Percentiles rank a stretch among this genome's conserved stretches.
These are phyloP conservation scores for Pentalonia nigronervosa DNA, from an alignment of 1,140 invertebrate genomes.

Conservation along the genomic window DNA sequence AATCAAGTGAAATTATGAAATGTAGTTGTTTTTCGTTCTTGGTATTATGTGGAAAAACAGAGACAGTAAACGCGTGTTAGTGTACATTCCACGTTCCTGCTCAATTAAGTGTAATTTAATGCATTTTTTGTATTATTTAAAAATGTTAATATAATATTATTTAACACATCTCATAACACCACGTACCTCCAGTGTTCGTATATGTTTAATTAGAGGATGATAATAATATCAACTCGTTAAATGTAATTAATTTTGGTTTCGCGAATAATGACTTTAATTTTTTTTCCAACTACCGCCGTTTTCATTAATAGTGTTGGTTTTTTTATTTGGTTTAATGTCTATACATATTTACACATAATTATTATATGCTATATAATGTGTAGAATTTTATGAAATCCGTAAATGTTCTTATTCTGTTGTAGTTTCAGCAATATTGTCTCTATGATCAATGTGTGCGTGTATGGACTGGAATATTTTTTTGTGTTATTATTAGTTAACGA, in stretches of 20 bases:
- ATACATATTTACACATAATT: background rate
- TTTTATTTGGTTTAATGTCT: background rate
- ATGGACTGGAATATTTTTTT: background rate
- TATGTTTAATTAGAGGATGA: background rate
- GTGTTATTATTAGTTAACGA: background rate
- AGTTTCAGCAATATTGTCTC: background rate
- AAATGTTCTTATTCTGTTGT: background rate
- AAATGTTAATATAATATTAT: background rate
- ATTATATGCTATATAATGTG: background rate
- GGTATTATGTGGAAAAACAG: background rate
- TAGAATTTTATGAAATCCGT: background rate
- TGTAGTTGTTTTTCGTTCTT: background rate
- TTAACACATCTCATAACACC: background rate
- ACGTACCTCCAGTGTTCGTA: background rate
- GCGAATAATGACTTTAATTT: background rate
- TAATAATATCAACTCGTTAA: background rate
- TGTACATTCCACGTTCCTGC: background rate
- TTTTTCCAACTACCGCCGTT: background rate
- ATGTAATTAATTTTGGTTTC: background rate
- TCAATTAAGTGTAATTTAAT: slow-evolving; percentile 19
- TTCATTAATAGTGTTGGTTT: background rate
- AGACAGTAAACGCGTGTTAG: background rate
- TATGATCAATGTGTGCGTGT: background rate
- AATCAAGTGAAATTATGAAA: background rate
- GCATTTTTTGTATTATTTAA: slow-evolving; percentile 2